These are phyloP conservation scores for Gobiocypris rarus DNA, from an alignment of 2,113 vertebrate genomes.

Conservation along the genomic window DNA sequence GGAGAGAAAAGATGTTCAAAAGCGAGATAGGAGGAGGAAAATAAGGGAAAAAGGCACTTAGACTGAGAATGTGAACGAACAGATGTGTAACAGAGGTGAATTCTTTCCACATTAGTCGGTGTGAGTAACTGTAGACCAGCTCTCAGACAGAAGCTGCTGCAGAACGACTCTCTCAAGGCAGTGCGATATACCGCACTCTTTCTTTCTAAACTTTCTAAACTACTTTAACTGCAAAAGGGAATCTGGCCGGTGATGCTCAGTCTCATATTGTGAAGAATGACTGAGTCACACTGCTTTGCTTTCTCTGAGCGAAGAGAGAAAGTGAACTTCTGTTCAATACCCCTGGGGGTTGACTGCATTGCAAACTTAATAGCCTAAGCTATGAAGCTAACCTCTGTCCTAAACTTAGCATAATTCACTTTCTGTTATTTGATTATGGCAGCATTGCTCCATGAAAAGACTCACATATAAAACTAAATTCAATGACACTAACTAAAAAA, in stretches of 20 bases:
- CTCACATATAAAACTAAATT: background rate
- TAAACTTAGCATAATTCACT: background rate
- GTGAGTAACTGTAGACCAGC: background rate
- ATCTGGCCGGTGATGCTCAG: background rate
- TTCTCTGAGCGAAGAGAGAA: background rate
- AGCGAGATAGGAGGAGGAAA: background rate
- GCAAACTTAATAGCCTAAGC: background rate
- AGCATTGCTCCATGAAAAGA: background rate
- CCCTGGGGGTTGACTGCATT: too few species aligned
- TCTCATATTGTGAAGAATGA: background rate
- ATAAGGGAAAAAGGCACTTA: background rate
- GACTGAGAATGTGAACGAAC: background rate
- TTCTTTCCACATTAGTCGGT: conserved; percentile 53
- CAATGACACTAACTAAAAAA: background rate
- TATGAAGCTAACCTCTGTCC: background rate
- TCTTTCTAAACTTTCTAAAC: background rate
- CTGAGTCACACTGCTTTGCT: background rate
- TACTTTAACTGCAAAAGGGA: background rate
- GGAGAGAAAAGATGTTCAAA: background rate
- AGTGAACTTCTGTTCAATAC: background rate
- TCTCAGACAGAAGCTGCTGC: background rate
- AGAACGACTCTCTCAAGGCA: background rate
- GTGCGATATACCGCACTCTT: background rate
- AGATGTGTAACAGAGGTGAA: conserved; percentile 4
- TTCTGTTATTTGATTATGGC: background rate